These are phyloP conservation scores for Calameuta pallipes DNA, from an alignment of 2,888 invertebrate genomes.

Conservation along the genomic window DNA sequence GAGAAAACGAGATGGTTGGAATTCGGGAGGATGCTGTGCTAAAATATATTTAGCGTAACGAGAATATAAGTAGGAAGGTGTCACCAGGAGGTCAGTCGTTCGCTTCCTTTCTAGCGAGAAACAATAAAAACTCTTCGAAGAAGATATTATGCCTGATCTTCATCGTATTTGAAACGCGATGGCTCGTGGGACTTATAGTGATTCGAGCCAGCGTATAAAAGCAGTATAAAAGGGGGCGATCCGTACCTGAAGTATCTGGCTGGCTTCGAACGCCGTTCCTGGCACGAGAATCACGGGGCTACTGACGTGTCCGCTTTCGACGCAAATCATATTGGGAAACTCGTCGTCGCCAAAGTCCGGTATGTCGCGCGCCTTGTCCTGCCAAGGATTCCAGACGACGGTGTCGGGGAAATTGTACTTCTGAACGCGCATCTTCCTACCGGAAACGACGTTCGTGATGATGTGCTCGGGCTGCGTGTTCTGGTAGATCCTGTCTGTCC, in stretches of 20 bases:
- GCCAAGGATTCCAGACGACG: conserved; percentile 98
- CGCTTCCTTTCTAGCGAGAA: too few relatives aligned
- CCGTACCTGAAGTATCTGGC: conserved; percentile 86
- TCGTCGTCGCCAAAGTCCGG: conserved; percentile 97
- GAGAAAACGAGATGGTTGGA: too few relatives aligned
- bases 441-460: conserved; percentile 92
- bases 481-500: conserved; percentile 94
- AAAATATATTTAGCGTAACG: too few relatives aligned
- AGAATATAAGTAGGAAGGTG: too few relatives aligned
- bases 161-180: too few relatives aligned
- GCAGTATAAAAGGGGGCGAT: too few relatives aligned
- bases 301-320: conserved; percentile 92
- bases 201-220: too few relatives aligned
- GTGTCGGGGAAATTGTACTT: conserved; percentile 97
- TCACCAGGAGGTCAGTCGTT: too few relatives aligned
- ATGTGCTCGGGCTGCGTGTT: conserved; percentile 93
- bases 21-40: too few relatives aligned
- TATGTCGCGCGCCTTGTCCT: conserved; percentile 91
- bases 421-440: conserved; percentile 90
- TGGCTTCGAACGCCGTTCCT: conserved; percentile 92
- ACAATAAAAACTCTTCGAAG: too few relatives aligned
- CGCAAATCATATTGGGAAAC: conserved; percentile 96
- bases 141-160: too few relatives aligned
- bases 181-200: too few relatives aligned
- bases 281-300: conserved; percentile 88